Percentiles rank a stretch among this genome's conserved stretches.
phyloP scores from a whole-genome alignment of 2,888 invertebrate species.

The Eulithis testata region DNA sequence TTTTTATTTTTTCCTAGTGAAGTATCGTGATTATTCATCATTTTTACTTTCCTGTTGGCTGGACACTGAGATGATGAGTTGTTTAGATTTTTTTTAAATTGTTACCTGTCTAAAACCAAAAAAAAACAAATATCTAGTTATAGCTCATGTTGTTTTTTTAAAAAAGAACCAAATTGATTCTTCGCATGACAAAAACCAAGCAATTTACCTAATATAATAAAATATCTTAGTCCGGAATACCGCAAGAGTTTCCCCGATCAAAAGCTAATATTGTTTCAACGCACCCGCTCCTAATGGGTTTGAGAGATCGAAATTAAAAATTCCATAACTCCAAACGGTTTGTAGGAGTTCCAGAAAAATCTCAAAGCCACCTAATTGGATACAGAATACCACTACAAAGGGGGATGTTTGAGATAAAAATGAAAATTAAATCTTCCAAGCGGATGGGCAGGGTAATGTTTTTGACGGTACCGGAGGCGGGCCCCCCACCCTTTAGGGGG shows the following conservation, averaged over 20 bases:
- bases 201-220: no score
- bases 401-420: conserved; percentile 85
- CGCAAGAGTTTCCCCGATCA: conserved; percentile 11
- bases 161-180: no score
- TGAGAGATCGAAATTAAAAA: conserved; percentile 75
- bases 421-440: conserved; percentile 85
- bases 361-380: conserved; percentile 83
- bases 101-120: no score
- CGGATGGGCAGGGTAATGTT: conserved; percentile 84
- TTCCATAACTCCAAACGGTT: conserved; percentile 76
- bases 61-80: no score
- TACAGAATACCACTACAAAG: conserved; percentile 84
- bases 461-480: conserved; percentile 80
- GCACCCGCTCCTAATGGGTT: conserved; percentile 34
- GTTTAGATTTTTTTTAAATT: no score
- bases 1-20: no score
- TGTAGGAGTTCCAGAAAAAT: conserved; percentile 73
- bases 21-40: no score
- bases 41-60: no score
- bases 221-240: conserved; percentile 1
- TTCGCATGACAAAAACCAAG: no score
- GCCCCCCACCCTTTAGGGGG: conserved; percentile 41
- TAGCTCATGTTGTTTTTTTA: no score
- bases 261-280: conserved; percentile 30
- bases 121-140: no score